Conservation (phyloP, 2,888 invertebrate species). For the Myopa testacea region DNA sequence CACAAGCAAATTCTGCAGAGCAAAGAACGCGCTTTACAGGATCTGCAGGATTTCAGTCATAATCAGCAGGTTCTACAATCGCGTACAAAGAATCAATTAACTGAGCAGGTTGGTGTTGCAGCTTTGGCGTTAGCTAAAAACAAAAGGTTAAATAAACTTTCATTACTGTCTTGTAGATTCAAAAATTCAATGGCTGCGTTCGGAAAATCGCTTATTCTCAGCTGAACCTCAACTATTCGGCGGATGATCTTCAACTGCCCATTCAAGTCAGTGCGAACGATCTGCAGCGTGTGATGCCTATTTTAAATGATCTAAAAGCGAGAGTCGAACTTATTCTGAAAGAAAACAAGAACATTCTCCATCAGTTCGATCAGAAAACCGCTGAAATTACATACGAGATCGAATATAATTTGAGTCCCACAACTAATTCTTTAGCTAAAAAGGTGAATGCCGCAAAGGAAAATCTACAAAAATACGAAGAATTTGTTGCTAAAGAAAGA, state of each 20-base stretch:
- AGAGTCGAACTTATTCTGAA: constrained; percentile 25
- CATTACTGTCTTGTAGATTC: constrained; percentile 40
- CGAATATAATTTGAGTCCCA: constrained; percentile 36
- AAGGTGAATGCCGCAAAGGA: constrained; percentile 41
- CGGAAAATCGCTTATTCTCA: constrained; percentile 52
- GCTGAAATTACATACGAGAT: constrained; percentile 35
- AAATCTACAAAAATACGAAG: constrained; percentile 42
- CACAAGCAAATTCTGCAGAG: constrained; percentile 52
- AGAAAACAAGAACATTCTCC: constrained; percentile 30
- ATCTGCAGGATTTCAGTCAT: constrained; percentile 54
- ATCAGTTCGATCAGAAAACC: constrained; percentile 37
- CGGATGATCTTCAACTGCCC: constrained; percentile 50
- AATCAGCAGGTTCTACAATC: constrained; percentile 58
- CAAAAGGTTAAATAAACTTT: background rate
- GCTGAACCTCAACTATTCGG: constrained; percentile 44
- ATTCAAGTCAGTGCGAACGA: constrained; percentile 47
- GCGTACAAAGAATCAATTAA: constrained; percentile 55
- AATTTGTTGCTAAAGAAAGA: constrained; percentile 38
- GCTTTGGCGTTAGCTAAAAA: background rate
- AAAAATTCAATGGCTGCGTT: constrained; percentile 53
- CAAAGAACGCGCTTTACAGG: constrained; percentile 53
- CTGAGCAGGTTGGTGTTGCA: constrained; percentile 51
- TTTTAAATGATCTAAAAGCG: constrained; percentile 32
- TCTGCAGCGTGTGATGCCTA: constrained; percentile 45
- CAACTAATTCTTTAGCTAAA: constrained; percentile 37